Evolutionary conservation across 2,888 invertebrate genomes (phyloP).

Genomic region (Agrypnus murinus): DNA sequence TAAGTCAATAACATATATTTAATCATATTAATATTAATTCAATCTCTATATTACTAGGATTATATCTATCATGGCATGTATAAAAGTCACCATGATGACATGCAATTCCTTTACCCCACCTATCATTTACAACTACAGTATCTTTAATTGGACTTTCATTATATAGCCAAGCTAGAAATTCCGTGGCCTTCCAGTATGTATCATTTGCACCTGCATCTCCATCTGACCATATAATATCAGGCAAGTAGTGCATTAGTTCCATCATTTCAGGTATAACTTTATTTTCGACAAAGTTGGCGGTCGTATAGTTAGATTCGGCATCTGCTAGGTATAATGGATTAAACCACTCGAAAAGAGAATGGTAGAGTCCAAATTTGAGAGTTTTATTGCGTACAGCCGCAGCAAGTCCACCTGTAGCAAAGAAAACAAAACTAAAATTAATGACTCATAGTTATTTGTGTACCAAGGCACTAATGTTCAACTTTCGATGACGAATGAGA

Average conservation of each 20-base stretch:
- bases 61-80: constrained; percentile 89
- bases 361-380: constrained; percentile 90
- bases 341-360: constrained; percentile 92
- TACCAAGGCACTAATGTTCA: too few species aligned
- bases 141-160: constrained; percentile 93
- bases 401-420: too few species aligned
- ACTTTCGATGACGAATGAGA: too few species aligned
- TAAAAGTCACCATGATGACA: constrained; percentile 89
- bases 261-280: constrained; percentile 87
- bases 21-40: too few species aligned
- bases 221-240: constrained; percentile 93
- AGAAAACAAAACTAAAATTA: too few species aligned
- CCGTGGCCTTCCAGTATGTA: constrained; percentile 88
- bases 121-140: constrained; percentile 92
- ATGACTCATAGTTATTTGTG: too few species aligned
- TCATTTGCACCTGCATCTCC: constrained; percentile 94
- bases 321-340: constrained; percentile 87
- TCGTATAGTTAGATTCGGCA: constrained; percentile 77
- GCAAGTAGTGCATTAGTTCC: constrained; percentile 83
- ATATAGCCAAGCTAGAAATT: constrained; percentile 93
- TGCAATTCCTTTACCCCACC: constrained; percentile 82
- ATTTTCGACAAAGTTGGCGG: constrained; percentile 78
- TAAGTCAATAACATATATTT: too few species aligned
- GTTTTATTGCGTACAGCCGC: too few species aligned
- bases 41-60: constrained; percentile 82